Conservation (phyloP, 2,113 vertebrate species). For the Catharus bicknelli region DNA sequence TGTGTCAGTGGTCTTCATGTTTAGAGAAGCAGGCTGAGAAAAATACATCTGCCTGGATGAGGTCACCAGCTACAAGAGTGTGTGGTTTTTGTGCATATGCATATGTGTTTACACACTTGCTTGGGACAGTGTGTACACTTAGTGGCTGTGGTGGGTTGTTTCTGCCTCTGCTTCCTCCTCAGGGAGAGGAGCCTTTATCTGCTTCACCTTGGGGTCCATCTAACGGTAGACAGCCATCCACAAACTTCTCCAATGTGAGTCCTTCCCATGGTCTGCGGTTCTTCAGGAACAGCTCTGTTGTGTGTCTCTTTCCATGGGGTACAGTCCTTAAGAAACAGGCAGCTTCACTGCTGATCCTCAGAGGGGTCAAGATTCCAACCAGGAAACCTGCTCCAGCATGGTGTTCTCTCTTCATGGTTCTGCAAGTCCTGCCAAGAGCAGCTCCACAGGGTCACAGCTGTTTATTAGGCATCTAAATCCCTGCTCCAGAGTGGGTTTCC, state of each 20-base stretch:
- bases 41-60: not conserved
- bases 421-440: not conserved
- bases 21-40: not conserved
- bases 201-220: no score
- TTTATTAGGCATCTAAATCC: not conserved
- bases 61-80: accelerated
- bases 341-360: not conserved
- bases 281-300: not conserved
- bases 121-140: not conserved
- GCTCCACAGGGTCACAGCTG: not conserved
- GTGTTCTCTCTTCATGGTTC: not conserved
- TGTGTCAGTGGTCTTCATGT: not conserved
- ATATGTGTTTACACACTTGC: not conserved
- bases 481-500: not conserved
- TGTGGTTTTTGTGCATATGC: accelerated
- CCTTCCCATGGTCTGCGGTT: not conserved
- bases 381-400: not conserved
- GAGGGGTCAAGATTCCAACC: not conserved
- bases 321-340: not conserved
- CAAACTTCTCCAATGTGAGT: not conserved
- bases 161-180: not conserved
- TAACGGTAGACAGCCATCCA: not conserved
- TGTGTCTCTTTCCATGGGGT: not conserved
- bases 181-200: not conserved
- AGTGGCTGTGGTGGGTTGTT: not conserved